phyloP scores from a whole-genome alignment of 1,140 invertebrate genomes.

The Cherax destructor region DNA sequence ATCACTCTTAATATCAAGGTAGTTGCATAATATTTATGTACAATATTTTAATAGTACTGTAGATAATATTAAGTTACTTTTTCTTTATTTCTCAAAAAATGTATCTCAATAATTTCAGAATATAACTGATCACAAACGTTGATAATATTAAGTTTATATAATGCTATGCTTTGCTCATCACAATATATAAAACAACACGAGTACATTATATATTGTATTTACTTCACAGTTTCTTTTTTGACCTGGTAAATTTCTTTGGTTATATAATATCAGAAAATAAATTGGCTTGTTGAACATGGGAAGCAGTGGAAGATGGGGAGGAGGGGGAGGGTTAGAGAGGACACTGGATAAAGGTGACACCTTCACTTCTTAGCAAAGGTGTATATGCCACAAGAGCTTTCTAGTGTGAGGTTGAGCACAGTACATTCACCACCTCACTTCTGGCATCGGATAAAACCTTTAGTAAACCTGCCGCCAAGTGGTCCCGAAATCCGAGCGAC shows the following conservation, averaged over 20 bases:
- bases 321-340: not conserved
- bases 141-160: too few relatives aligned
- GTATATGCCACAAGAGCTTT: not conserved
- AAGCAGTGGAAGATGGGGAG: not conserved
- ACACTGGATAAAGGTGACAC: not conserved
- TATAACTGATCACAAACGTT: too few relatives aligned
- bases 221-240: not conserved
- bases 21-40: too few relatives aligned
- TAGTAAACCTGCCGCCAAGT: not conserved
- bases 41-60: too few relatives aligned
- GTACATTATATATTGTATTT: not conserved
- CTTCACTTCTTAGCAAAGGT: not conserved
- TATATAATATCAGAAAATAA: constrained; percentile 7
- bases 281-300: not conserved
- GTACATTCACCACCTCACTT: too few relatives aligned
- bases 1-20: too few relatives aligned
- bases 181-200: too few relatives aligned
- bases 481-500: not conserved
- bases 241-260: not conserved
- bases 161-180: too few relatives aligned
- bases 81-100: too few relatives aligned
- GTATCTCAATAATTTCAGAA: too few relatives aligned
- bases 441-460: not conserved
- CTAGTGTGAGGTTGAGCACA: too few relatives aligned
- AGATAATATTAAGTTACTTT: too few relatives aligned